Evolutionary conservation across 2,113 vertebrate genomes (phyloP).

Genomic region (Calonectris borealis): DNA sequence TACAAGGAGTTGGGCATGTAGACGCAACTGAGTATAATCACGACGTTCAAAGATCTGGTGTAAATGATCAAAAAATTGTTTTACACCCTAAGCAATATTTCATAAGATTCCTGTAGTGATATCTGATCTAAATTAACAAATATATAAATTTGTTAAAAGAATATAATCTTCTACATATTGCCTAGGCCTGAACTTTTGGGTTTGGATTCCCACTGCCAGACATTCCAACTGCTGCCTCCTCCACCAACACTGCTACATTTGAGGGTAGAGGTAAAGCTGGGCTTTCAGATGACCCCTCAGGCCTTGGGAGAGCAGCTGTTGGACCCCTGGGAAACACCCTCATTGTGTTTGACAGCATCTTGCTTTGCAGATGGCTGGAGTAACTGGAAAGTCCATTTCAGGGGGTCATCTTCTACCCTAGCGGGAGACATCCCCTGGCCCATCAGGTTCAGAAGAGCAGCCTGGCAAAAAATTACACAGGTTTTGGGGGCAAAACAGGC

Average conservation of each 20-base stretch:
- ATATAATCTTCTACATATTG: neutral
- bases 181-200: neutral
- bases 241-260: neutral
- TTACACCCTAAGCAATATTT: neutral
- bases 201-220: neutral
- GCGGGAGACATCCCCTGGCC: neutral
- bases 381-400: neutral
- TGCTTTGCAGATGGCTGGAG: neutral
- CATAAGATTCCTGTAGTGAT: neutral
- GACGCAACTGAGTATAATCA: neutral
- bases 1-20: too few species aligned
- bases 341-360: too few species aligned
- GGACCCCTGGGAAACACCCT: neutral
- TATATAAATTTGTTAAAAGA: neutral
- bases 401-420: neutral
- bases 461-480: neutral
- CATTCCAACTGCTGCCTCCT: neutral
- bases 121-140: neutral
- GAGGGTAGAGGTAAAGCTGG: neutral
- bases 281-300: neutral
- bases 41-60: neutral
- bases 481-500: neutral
- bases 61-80: neutral
- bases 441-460: neutral
- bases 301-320: too few species aligned